Evolutionary conservation across 2,888 invertebrate genomes (phyloP), one percentile per base, ranked within the genome.

Genomic region (Pandemis cinnamomeana): DNA sequence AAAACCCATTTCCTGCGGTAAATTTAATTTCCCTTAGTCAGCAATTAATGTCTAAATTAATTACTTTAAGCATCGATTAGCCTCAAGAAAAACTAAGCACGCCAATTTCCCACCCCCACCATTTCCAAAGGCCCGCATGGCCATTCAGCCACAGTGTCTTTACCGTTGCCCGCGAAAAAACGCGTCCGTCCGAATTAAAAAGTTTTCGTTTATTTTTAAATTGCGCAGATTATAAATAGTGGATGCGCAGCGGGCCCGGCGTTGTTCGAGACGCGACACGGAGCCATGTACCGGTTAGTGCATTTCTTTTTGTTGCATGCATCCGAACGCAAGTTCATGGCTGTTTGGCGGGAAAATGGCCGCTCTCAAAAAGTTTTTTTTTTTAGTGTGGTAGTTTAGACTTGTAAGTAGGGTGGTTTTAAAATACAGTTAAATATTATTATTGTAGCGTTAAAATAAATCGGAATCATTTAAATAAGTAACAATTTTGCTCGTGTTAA

Each of bases 271-370:
- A 82, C 61, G 51, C 72, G 71, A 67, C 70, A 53, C 72, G 75
- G 76, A 76, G 79, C 78, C 77, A 90, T 93, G 91, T 90, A 90
- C 89, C 90, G 92, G 92, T 93, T 85, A 92, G 92, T 92, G 79
- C 69, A 71, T 78, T 78, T 83, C 83, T 76, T 76, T 76, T 78
- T 79, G 76, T 79, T 77, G 79, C 80, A 78, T 78, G 78, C 80
- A 77, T 75, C 15, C 46, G 67, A 64, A 71, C 71, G 66, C 67
- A 74, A 74, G 70, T 71, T 67, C 67, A 71, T 62, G 74, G 74
- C 60, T 73, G 42, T 73, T 64, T 64, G 72, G 63, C 72, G 63
- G 63, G 58, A 72, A 72, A 62, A 41, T 15, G n/a, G 42, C 10
- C 44, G 11, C 27, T 66, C 48, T 15, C 53, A 66, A 36, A 51